These are phyloP conservation scores for Platycheirus albimanus DNA, from an alignment of 2,888 invertebrate species.

Conservation along the genomic window DNA sequence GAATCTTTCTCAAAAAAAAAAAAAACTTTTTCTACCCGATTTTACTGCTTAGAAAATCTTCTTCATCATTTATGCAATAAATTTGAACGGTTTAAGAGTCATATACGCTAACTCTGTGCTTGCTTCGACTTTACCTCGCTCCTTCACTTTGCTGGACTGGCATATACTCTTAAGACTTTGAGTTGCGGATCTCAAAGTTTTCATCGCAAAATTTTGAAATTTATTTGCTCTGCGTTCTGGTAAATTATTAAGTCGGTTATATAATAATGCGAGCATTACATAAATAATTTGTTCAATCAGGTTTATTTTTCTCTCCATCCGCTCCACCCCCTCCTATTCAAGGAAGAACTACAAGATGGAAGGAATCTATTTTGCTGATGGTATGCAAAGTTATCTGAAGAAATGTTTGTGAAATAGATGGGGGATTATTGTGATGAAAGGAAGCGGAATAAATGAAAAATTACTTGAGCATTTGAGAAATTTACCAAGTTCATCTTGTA, in stretches of 20 bases:
- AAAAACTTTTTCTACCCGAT: constrained; percentile 37
- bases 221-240: constrained; percentile 20
- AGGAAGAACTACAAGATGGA: not conserved
- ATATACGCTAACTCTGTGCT: constrained; percentile 14
- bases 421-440: no score
- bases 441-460: no score
- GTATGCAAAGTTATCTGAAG: not conserved
- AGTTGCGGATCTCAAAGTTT: constrained; percentile 37
- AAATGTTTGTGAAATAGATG: no score
- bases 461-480: no score
- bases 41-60: constrained; percentile 51
- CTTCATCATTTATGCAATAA: constrained; percentile 50
- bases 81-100: constrained; percentile 46
- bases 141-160: not conserved
- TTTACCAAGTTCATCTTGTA: no score
- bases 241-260: constrained; percentile 16
- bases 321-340: not conserved
- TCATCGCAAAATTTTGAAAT: constrained; percentile 23
- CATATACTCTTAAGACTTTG: constrained; percentile 24
- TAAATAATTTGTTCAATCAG: constrained; percentile 25
- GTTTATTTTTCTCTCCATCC: not conserved
- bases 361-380: not conserved
- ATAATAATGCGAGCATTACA: constrained; percentile 9
- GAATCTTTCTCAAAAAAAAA: not conserved
- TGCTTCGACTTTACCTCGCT: not conserved